Base-by-base conservation (phyloP, 2,888 invertebrate species). In the Rhagonycha fulva region DNA sequence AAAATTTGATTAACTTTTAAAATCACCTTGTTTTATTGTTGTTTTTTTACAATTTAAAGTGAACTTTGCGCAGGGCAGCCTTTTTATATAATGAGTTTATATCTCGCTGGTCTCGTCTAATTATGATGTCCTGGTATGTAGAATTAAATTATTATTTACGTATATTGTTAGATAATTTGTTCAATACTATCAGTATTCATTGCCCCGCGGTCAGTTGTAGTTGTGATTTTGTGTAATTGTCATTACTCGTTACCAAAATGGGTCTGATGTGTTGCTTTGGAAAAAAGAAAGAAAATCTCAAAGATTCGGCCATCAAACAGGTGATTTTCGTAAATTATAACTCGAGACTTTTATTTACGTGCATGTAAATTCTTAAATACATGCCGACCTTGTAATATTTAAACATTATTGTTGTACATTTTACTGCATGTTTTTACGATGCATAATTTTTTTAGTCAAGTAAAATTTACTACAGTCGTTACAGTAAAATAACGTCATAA, bases 61-160 rank as follows among this genome's bases (percentile, higher is more conserved):
- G 80, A 76, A 80, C 79, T 80, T 79, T 79, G 78, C 75, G 78
- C 80, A 71, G 76, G 79, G 74, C 76, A 76, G 74, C 71, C 70
- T 74, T 77, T 66, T 72, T 74, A 74, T 78, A 70, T 79, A 76
- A 71, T 62, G 75, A 75, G 74, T 77, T 71, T 80, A 80, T 79
- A 77, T 79, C 63, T 75, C 74, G 70, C 71, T 76, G 79, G 79
- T 74, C 80, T 72, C 74, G 75, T 78, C 74, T 76, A 76, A 77
- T 80, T 76, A 80, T 80, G 77, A 80, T 79, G 79, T 78, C 77
- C 75, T 80, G 81, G 81, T 81, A 81, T 79, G 81, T 81, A 81
- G 81, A 78, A 81, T 78, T 76, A 76, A 77, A 75, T 76, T 66
- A 71, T 77, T 77, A 78, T 80, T 79, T 79, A 74, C 77, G 71